phyloP scores from a whole-genome alignment of 2,797 vertebrate species.

The Allochrocebus solatus region DNA sequence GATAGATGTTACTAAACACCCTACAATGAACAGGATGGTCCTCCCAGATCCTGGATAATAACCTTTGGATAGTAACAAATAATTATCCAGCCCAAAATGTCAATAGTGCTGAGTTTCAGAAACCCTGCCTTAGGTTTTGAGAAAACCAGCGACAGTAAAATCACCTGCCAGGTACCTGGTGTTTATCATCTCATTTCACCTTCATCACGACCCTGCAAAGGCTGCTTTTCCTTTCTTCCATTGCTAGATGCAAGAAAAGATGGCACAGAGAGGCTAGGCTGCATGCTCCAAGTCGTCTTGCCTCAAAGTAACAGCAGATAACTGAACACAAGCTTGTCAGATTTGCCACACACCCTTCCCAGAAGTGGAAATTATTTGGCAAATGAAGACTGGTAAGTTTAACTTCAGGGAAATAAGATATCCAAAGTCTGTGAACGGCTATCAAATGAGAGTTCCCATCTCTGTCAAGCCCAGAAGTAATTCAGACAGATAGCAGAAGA shows the following conservation, averaged over 20 bases:
- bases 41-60: background rate
- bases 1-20: background rate
- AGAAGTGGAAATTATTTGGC: conserved; percentile 33
- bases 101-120: background rate
- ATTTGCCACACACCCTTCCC: background rate
- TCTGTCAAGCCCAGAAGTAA: conserved; percentile 42
- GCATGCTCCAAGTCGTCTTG: background rate
- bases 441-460: background rate
- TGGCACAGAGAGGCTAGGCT: background rate
- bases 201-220: background rate
- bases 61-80: background rate
- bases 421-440: conserved; percentile 9
- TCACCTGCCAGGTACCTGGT: background rate
- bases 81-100: background rate
- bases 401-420: conserved; percentile 49
- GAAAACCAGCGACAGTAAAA: background rate
- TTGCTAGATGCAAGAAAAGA: background rate
- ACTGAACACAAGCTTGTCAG: background rate
- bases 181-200: background rate
- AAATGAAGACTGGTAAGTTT: conserved; percentile 50
- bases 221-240: background rate
- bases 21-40: background rate
- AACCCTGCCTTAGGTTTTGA: background rate
- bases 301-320: background rate
- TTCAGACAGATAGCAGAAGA: conserved; percentile 37